Percentiles rank a stretch among this genome's conserved stretches.
Evolutionary conservation across 2,797 vertebrate genomes (phyloP).

Genomic region (Helicolenus hilgendorfi): DNA sequence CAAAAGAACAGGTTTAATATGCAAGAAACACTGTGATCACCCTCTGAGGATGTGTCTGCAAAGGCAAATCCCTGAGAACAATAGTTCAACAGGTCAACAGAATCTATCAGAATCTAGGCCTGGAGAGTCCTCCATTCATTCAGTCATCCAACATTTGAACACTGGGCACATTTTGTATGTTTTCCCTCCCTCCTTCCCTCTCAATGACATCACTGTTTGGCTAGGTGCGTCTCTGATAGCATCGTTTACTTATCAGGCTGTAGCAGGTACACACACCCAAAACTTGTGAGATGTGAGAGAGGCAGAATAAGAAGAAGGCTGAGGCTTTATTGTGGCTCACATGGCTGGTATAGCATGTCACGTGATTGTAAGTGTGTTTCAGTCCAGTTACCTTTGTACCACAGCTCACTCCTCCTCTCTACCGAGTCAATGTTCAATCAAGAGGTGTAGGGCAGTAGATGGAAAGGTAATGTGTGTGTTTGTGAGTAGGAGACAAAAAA

Average conservation of each 20-base stretch:
- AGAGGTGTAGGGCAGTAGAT: background rate
- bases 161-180: background rate
- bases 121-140: background rate
- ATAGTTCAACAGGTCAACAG: background rate
- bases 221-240: background rate
- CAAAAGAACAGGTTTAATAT: background rate
- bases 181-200: background rate
- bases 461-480: background rate
- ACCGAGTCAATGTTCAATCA: background rate
- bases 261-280: background rate
- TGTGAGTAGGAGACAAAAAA: background rate
- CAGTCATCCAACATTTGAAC: background rate
- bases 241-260: slow-evolving; percentile 3
- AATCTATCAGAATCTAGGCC: background rate
- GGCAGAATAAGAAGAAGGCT: background rate
- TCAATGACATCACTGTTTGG: background rate
- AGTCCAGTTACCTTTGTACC: slow-evolving; percentile 3
- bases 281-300: background rate
- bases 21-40: background rate
- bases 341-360: background rate
- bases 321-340: background rate
- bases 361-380: background rate
- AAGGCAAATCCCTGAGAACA: background rate
- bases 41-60: background rate
- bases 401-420: background rate